Percentiles rank a stretch among this genome's conserved stretches.
Evolutionary conservation across 2,888 invertebrate species (phyloP).

Genomic region (Amaurobius ferox): DNA sequence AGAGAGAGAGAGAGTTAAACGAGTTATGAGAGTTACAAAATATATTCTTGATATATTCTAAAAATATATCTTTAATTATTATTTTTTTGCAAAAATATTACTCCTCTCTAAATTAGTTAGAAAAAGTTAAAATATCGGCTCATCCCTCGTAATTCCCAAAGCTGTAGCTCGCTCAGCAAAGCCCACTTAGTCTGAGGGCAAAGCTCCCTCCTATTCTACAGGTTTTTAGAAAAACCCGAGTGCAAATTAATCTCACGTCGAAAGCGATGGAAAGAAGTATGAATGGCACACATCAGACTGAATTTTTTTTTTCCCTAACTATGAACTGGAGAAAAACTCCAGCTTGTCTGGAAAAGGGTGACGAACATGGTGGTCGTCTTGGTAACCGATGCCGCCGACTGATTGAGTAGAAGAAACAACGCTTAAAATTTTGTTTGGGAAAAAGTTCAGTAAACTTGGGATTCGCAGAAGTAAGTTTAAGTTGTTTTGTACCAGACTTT

Average conservation of each 20-base stretch:
- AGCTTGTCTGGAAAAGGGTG: not conserved
- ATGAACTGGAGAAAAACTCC: not conserved
- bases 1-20: no score
- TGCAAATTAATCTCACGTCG: not conserved
- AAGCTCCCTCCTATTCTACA: no score
- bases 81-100: no score
- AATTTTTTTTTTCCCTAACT: not conserved
- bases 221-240: not conserved
- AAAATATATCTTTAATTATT: no score
- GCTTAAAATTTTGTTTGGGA: not conserved
- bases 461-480: not conserved
- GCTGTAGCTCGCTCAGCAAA: no score
- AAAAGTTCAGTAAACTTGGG: not conserved
- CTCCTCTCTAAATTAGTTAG: no score
- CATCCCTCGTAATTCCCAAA: no score
- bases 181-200: no score
- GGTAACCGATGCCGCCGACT: not conserved
- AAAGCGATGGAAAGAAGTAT: not conserved
- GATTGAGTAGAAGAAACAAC: not conserved
- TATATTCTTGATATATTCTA: no score
- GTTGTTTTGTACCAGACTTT: no score
- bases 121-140: no score
- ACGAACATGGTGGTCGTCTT: slow-evolving; percentile 1
- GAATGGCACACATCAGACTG: slow-evolving; percentile 4
- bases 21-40: no score